Conservation (phyloP, 2,888 invertebrate species). For the Nineta flava region DNA sequence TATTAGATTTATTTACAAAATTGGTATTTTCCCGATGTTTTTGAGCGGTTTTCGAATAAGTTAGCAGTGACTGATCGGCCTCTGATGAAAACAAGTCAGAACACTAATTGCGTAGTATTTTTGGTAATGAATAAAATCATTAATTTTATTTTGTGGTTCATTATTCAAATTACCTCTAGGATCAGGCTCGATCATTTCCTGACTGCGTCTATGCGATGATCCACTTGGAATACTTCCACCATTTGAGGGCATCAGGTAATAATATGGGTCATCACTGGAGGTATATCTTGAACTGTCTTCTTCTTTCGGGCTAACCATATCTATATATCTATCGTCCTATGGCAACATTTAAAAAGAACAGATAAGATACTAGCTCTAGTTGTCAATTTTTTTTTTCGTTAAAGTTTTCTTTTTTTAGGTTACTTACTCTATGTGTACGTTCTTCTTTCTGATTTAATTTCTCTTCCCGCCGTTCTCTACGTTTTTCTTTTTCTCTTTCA, state of each 20-base stretch:
- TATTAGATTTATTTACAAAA: too few relatives aligned
- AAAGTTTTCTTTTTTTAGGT: not conserved
- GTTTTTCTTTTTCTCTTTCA: constrained; percentile 39
- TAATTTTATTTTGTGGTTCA: too few relatives aligned
- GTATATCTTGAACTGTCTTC: constrained; percentile 30
- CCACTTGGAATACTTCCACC: constrained; percentile 18
- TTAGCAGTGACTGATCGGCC: too few relatives aligned
- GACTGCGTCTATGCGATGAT: constrained; percentile 34
- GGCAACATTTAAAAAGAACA: constrained; percentile 12
- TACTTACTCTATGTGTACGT: constrained; percentile 24
- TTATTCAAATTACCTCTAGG: constrained; percentile 32
- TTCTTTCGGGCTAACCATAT: constrained; percentile 25
- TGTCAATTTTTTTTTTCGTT: not conserved
- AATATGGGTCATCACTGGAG: constrained; percentile 27
- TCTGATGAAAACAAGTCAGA: too few relatives aligned
- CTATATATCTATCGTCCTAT: constrained; percentile 35
- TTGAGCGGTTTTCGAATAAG: too few relatives aligned
- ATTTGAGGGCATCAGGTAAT: constrained; percentile 20
- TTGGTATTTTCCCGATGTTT: too few relatives aligned
- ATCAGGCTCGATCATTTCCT: constrained; percentile 38
- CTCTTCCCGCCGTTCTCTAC: constrained; percentile 36
- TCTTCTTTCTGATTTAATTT: constrained; percentile 23
- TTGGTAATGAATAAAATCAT: too few relatives aligned
- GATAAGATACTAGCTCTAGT: not conserved
- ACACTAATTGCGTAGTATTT: too few relatives aligned